These are phyloP conservation scores for Tineola bisselliella DNA, from an alignment of 2,888 invertebrate genomes.

Conservation along the genomic window DNA sequence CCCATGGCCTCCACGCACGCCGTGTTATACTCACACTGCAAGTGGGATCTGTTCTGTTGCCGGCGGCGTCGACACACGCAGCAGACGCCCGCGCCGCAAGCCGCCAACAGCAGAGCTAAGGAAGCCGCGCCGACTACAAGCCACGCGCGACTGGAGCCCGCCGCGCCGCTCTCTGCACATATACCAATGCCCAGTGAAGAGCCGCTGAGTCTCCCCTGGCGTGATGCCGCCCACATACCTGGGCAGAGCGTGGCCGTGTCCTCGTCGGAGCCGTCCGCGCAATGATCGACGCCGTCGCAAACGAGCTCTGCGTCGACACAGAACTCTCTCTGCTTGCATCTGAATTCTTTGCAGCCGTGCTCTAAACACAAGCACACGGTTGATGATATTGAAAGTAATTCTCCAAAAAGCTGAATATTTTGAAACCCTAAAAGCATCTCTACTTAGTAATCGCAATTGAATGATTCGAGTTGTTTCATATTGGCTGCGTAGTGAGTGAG, in stretches of 20 bases:
- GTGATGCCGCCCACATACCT: conserved; percentile 57
- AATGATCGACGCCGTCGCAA: conserved; percentile 94
- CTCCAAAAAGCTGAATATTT: too few relatives aligned
- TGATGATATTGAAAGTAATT: too few relatives aligned
- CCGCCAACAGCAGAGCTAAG: conserved; percentile 73
- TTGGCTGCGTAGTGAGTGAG: too few relatives aligned
- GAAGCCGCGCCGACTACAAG: conserved; percentile 78
- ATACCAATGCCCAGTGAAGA: too few relatives aligned
- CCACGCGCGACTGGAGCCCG: conserved; percentile 79
- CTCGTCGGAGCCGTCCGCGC: conserved; percentile 94
- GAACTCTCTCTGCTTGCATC: conserved; percentile 87
- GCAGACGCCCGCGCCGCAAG: conserved; percentile 75
- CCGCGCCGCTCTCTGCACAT: conserved; percentile 42
- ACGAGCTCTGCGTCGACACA: conserved; percentile 92
- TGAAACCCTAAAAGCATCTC: too few relatives aligned
- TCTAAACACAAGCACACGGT: conserved; percentile 62
- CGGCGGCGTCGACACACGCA: conserved; percentile 79
- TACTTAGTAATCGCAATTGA: too few relatives aligned
- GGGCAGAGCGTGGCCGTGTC: conserved; percentile 85
- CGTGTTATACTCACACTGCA: conserved; percentile 31
- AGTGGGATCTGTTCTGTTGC: conserved; percentile 54
- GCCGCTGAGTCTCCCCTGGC: conserved; percentile 33
- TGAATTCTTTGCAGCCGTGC: conserved; percentile 88
- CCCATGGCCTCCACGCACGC: not conserved
- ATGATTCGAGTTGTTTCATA: too few relatives aligned